phyloP scores from a whole-genome alignment of 2,888 invertebrate genomes.

The Meiosimyza platycephala region DNA sequence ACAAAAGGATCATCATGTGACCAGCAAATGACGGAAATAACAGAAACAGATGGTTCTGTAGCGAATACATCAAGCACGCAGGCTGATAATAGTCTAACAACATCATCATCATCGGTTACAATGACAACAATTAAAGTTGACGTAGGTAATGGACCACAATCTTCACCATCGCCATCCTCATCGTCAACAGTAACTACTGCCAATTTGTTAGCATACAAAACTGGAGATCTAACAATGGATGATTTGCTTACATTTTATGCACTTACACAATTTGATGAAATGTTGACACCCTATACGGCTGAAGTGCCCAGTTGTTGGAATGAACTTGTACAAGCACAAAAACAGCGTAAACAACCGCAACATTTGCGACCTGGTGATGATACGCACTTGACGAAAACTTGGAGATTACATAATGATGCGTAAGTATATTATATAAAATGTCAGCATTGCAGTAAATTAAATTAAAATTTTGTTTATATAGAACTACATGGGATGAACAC shows the following conservation, averaged over 20 bases:
- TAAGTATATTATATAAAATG: conserved; percentile 60
- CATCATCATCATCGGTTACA: neutral
- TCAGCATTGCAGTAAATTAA: neutral
- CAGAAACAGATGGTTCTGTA: conserved; percentile 56
- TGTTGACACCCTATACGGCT: conserved; percentile 76
- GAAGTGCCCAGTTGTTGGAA: conserved; percentile 95
- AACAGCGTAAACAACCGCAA: conserved; percentile 89
- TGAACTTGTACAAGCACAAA: conserved; percentile 90
- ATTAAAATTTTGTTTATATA: conserved; percentile 50
- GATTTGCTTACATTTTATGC: conserved; percentile 78
- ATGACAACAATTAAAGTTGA: conserved; percentile 43
- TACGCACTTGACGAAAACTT: conserved; percentile 83
- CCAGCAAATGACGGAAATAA: conserved; percentile 48
- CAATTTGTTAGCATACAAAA: conserved; percentile 71
- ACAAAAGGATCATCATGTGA: conserved; percentile 14
- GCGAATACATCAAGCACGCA: conserved; percentile 31
- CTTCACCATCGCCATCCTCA: conserved; percentile 55
- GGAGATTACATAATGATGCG: conserved; percentile 88
- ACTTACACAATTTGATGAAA: conserved; percentile 80
- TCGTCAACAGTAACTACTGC: conserved; percentile 49
- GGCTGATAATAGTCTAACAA: conserved; percentile 23
- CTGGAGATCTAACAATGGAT: conserved; percentile 69
- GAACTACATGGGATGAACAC: conserved; percentile 92
- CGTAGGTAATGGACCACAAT: conserved; percentile 42
- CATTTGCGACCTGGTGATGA: conserved; percentile 74